phyloP scores from a whole-genome alignment of 2,797 vertebrate genomes.

The Lycodopsis pacificus region DNA sequence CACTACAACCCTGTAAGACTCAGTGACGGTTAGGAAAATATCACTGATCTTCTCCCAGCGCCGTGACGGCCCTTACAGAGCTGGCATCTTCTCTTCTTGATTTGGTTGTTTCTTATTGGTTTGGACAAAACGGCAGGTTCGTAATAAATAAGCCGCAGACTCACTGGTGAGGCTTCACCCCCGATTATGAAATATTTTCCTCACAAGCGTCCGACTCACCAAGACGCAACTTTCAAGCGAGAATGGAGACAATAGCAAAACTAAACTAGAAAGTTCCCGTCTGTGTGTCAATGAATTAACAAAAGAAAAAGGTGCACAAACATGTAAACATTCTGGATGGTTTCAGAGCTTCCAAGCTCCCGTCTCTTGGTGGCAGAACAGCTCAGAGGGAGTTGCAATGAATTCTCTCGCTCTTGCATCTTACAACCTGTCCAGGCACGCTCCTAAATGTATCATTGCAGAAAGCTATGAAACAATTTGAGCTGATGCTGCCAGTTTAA shows the following conservation, averaged over 20 bases:
- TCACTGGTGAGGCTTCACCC: neutral
- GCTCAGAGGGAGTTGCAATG: constrained; percentile 79
- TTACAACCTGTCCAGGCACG: constrained; percentile 81
- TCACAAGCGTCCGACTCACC: neutral
- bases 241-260: neutral
- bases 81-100: constrained; percentile 11
- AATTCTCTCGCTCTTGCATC: constrained; percentile 76
- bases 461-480: constrained; percentile 89
- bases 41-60: constrained; percentile 66
- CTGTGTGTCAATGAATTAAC: constrained; percentile 16
- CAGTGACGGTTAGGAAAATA: constrained; percentile 70
- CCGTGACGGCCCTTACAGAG: constrained; percentile 37
- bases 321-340: constrained; percentile 80
- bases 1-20: constrained; percentile 73
- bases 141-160: constrained; percentile 9
- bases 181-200: constrained; percentile 14
- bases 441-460: constrained; percentile 85
- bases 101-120: constrained; percentile 13
- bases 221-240: neutral
- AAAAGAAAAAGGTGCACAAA: constrained; percentile 64
- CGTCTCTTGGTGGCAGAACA: constrained; percentile 72
- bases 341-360: constrained; percentile 79
- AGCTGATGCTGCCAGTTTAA: constrained; percentile 88
- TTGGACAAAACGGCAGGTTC: constrained; percentile 28
- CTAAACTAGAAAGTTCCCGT: neutral